These are phyloP conservation scores for Geodia barretti DNA, from an alignment of 37 sponge, comb jelly and placozoan species.

Conservation along the genomic window DNA sequence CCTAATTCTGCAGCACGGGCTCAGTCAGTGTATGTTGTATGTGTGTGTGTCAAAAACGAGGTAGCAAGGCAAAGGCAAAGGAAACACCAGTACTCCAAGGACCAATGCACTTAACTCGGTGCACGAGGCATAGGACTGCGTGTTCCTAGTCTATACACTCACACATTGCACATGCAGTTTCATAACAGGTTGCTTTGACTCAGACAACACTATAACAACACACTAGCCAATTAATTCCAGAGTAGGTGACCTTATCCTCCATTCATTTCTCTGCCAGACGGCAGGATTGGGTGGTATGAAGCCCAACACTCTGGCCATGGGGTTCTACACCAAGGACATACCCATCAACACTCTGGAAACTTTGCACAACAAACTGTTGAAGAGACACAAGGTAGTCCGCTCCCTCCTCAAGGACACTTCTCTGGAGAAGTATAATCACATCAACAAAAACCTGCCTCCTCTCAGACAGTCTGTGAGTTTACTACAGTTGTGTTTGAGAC, in stretches of 20 bases:
- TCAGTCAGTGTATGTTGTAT: too few species aligned
- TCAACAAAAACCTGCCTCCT: slow-evolving; percentile 42
- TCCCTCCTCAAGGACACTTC: slow-evolving; percentile 46
- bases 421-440: slow-evolving; percentile 57
- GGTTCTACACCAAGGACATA: slow-evolving; percentile 62
- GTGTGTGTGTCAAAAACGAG: too few species aligned
- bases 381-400: slow-evolving; percentile 49
- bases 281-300: slow-evolving; percentile 99
- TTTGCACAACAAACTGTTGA: slow-evolving; percentile 28
- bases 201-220: neutral
- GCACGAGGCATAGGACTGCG: neutral
- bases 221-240: neutral
- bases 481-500: too few species aligned
- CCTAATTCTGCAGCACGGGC: too few species aligned
- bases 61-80: too few species aligned
- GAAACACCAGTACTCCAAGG: too few species aligned
- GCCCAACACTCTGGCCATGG: slow-evolving; percentile 97
- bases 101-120: too few species aligned
- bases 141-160: neutral
- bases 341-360: slow-evolving; percentile 42
- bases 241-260: neutral
- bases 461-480: slow-evolving; percentile 71
- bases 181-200: neutral
- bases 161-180: neutral
- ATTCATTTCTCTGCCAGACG: slow-evolving; percentile 58